A percentile compares a stretch with the other conserved stretches of the same genome.
These are phyloP conservation scores for Melanostoma mellinum DNA, from an alignment of 2,888 invertebrate genomes.

Conservation along the genomic window DNA sequence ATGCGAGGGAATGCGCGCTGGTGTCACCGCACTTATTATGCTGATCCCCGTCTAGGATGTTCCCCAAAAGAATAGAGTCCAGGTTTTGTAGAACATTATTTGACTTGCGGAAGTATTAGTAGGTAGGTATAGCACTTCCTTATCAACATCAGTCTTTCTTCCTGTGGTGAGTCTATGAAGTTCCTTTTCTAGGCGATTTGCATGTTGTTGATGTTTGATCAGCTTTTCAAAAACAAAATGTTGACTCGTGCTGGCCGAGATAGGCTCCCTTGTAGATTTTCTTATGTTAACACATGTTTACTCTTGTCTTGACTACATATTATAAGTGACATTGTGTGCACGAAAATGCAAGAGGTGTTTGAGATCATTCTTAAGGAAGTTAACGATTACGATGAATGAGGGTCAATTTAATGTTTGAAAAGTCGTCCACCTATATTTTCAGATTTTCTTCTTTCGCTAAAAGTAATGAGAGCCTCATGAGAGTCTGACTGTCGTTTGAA, in stretches of 20 bases:
- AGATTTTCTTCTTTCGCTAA: too few relatives aligned
- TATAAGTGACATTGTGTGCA: constrained; percentile 1
- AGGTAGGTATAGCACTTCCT: constrained; percentile 22
- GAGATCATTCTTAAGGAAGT: constrained; percentile 58
- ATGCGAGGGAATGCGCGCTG: constrained; percentile 49
- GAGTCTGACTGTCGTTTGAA: too few relatives aligned
- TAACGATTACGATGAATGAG: constrained; percentile 7
- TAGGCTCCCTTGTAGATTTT: constrained; percentile 11
- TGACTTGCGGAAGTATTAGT: constrained; percentile 50
- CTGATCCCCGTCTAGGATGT: constrained; percentile 65
- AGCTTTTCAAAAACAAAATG: constrained; percentile 54
- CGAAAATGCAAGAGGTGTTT: not conserved
- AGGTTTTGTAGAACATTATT: constrained; percentile 24
- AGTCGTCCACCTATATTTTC: too few relatives aligned
- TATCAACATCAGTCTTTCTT: constrained; percentile 48
- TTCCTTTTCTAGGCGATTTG: constrained; percentile 67
- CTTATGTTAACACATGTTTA: constrained; percentile 45
- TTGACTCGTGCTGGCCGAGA: constrained; percentile 56
- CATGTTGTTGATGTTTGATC: constrained; percentile 65
- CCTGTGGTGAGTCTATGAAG: constrained; percentile 25
- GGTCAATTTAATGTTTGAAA: too few relatives aligned
- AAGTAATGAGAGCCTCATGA: too few relatives aligned
- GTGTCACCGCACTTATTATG: constrained; percentile 42
- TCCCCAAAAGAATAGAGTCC: constrained; percentile 22
- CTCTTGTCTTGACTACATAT: constrained; percentile 20